phyloP scores from a whole-genome alignment of 92 coral and sea anemone genomes.

The Epizoanthus rinbou region DNA sequence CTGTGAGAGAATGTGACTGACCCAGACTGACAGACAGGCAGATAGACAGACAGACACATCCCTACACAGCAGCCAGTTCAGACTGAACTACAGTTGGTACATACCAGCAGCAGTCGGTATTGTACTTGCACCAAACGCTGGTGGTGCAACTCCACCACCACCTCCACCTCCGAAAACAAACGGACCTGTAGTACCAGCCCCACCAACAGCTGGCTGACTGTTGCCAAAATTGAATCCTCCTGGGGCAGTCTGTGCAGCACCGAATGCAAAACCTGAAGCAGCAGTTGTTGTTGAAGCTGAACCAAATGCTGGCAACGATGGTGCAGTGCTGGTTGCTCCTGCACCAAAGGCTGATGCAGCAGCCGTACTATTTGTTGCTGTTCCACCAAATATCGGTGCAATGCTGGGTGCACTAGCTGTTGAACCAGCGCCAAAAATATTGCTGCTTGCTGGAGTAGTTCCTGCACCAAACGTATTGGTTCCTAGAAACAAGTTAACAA shows the following conservation, averaged over 20 bases:
- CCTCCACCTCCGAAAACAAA: slow-evolving; percentile 37
- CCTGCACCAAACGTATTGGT: slow-evolving; percentile 13
- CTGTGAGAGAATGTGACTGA: no score
- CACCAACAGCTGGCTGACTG: neutral
- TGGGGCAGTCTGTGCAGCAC: neutral
- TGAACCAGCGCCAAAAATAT: neutral
- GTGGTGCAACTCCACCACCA: neutral
- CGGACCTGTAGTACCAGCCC: neutral
- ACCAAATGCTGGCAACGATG: slow-evolving; percentile 15
- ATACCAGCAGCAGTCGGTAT: no score
- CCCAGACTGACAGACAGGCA: no score
- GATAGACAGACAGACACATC: no score
- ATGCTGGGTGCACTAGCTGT: slow-evolving; percentile 6
- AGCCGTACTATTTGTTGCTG: neutral
- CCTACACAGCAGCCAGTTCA: no score
- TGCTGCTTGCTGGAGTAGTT: neutral
- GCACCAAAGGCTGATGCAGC: neutral
- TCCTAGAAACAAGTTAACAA: neutral
- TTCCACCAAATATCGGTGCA: slow-evolving; percentile 18
- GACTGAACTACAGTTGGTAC: no score
- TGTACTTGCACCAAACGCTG: slow-evolving; percentile 3
- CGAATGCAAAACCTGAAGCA: slow-evolving; percentile 2
- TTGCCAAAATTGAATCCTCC: slow-evolving; percentile 32
- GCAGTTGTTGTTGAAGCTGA: slow-evolving; percentile 8
- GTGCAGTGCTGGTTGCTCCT: neutral